phyloP scores from a whole-genome alignment of 1,140 invertebrate genomes.

The Episyrphus balteatus region DNA sequence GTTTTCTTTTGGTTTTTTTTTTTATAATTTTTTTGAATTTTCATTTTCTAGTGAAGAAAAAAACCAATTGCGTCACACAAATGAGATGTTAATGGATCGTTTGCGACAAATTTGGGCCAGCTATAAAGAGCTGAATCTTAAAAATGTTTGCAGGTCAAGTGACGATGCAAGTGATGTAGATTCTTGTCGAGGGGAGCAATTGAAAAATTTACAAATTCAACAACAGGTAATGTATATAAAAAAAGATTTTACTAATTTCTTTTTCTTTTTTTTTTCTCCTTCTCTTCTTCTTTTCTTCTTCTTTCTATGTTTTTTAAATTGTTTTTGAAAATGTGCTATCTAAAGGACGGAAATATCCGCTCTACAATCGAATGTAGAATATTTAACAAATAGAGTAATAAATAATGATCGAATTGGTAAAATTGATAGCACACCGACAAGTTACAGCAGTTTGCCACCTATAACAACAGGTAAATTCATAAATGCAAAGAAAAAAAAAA shows the following conservation, averaged over 20 bases:
- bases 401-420: conserved; percentile 32
- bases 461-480: conserved; percentile 28
- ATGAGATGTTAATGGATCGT: conserved; percentile 46
- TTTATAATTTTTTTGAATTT: neutral
- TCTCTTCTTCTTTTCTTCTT: conserved; percentile 4
- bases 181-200: conserved; percentile 11
- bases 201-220: conserved; percentile 11
- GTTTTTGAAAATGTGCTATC: neutral
- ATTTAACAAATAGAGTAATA: conserved; percentile 40
- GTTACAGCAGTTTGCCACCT: conserved; percentile 28
- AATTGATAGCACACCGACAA: conserved; percentile 27
- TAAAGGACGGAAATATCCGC: conserved; percentile 44
- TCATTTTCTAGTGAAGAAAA: conserved; percentile 41
- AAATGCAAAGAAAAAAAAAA: conserved; percentile 7
- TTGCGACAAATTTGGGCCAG: conserved; percentile 45
- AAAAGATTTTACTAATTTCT: conserved; percentile 14
- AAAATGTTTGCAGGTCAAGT: neutral
- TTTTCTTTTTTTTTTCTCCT: conserved; percentile 10
- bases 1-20: neutral
- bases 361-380: conserved; percentile 45
- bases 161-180: conserved; percentile 1
- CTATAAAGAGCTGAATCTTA: conserved; percentile 30
- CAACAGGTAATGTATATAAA: conserved; percentile 10
- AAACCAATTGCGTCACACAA: conserved; percentile 43
- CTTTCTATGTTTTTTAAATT: neutral